phyloP scores from a whole-genome alignment of 2,113 vertebrate species.

The Mungos mungo region DNA sequence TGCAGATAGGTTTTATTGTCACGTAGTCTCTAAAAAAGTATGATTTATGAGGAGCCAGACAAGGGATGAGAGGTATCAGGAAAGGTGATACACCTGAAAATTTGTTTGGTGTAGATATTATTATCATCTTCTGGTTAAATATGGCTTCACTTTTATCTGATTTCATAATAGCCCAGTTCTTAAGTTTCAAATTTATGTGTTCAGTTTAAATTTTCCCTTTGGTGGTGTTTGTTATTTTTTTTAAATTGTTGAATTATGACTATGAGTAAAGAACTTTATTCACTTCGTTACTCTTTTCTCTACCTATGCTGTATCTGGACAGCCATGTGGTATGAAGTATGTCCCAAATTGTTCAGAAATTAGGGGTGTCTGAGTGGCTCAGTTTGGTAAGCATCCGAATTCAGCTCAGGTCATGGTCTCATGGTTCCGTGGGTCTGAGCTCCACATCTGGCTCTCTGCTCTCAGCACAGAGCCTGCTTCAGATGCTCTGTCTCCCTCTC shows the following conservation, averaged over 20 bases:
- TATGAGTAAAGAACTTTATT: neutral
- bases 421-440: no score
- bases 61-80: neutral
- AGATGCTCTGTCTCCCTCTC: no score
- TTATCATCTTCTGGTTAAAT: neutral
- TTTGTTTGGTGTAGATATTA: neutral
- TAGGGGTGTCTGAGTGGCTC: no score
- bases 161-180: neutral
- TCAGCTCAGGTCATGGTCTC: no score
- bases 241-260: neutral
- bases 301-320: neutral
- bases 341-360: neutral
- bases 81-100: neutral
- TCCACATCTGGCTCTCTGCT: no score
- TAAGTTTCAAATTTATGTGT: neutral
- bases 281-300: neutral
- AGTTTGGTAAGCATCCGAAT: no score
- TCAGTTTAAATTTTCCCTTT: neutral
- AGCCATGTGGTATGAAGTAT: neutral
- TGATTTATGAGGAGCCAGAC: neutral
- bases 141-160: neutral
- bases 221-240: neutral
- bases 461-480: no score
- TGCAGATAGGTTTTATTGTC: neutral
- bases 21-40: neutral